Percentiles rank a stretch among this genome's conserved stretches.
These are phyloP conservation scores for Apodemus sylvaticus DNA, from an alignment of 2,113 vertebrate genomes.

Conservation along the genomic window DNA sequence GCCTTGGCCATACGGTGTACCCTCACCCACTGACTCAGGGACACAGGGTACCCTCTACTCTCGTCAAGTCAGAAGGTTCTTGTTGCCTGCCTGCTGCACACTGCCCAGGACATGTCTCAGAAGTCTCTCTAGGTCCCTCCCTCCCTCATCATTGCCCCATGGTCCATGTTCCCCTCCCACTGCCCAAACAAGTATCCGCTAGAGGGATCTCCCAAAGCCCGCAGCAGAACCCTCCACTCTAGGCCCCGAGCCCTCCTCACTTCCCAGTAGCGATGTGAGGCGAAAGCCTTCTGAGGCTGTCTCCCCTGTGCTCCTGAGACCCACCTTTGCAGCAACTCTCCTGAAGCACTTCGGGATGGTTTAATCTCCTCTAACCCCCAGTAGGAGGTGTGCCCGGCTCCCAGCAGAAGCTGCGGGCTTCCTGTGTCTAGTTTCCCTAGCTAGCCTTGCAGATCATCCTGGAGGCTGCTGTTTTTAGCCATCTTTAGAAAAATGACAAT, in stretches of 20 bases:
- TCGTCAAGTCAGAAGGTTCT: not conserved
- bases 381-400: rapidly evolving
- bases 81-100: not conserved
- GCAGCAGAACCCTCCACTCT: rapidly evolving
- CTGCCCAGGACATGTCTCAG: not conserved
- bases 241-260: not conserved
- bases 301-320: not conserved
- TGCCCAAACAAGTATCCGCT: not conserved
- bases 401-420: rapidly evolving
- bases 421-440: rapidly evolving
- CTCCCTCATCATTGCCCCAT: not conserved
- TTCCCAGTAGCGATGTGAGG: not conserved
- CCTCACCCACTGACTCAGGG: not conserved
- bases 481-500: not conserved
- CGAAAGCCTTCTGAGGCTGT: not conserved
- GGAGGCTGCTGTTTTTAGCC: not conserved
- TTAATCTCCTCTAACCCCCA: rapidly evolving
- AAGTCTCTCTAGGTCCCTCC: not conserved
- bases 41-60: not conserved
- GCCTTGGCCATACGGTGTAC: not conserved
- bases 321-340: not conserved
- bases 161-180: not conserved
- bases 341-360: rapidly evolving
- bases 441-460: not conserved
- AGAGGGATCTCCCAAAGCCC: not conserved